These are phyloP conservation scores for Drosophila mayri DNA, from an alignment of 1,140 invertebrate genomes.

Conservation along the genomic window DNA sequence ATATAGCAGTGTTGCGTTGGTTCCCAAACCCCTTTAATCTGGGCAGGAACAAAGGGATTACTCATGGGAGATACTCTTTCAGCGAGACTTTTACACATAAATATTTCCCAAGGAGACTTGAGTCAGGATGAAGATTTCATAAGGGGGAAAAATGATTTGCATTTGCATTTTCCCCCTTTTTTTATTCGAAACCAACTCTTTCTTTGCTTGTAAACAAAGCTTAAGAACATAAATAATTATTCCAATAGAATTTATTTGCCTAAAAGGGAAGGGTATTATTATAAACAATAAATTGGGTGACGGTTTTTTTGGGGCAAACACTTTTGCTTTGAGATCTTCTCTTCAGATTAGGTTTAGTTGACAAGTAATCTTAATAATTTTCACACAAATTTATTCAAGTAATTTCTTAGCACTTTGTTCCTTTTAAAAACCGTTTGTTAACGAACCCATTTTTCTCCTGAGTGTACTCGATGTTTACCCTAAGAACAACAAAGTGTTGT, in stretches of 20 bases:
- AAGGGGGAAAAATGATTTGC: too few relatives aligned
- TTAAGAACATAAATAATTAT: background rate
- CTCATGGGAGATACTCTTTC: background rate
- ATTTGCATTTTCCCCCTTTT: background rate
- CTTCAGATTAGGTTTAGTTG: background rate
- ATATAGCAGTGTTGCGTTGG: constrained; percentile 2
- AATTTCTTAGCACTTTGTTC: background rate
- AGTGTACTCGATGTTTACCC: constrained; percentile 43
- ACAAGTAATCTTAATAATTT: too few relatives aligned
- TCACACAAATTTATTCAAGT: background rate
- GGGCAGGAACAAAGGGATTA: background rate
- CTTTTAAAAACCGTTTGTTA: background rate
- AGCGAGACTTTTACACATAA: too few relatives aligned
- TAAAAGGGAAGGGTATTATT: background rate
- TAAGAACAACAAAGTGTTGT: constrained; percentile 40
- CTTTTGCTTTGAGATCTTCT: too few relatives aligned
- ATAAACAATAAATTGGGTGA: background rate
- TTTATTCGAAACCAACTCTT: background rate
- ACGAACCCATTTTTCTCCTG: constrained; percentile 6
- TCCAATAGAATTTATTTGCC: too few relatives aligned
- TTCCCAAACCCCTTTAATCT: constrained; percentile 2
- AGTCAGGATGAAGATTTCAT: background rate
- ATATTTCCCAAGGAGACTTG: background rate
- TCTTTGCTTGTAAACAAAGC: background rate
- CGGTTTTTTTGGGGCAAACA: background rate